These are phyloP conservation scores for Bombus waltoni DNA, from an alignment of 1,140 invertebrate genomes.

Conservation along the genomic window DNA sequence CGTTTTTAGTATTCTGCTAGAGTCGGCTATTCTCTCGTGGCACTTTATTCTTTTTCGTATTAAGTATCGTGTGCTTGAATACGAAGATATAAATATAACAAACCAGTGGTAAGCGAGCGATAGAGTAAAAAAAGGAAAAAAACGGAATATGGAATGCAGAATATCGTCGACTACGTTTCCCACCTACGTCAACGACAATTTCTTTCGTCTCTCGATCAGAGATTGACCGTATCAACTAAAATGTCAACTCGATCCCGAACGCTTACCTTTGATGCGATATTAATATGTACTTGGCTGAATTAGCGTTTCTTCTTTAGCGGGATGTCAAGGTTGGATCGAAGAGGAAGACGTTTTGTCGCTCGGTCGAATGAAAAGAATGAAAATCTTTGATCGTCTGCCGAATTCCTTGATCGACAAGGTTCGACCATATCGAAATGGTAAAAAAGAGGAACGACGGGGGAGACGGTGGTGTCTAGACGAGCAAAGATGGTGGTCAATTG, in stretches of 20 bases:
- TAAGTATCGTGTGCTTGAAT: too few species aligned
- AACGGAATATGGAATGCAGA: too few species aligned
- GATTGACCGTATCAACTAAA: not conserved
- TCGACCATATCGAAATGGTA: not conserved
- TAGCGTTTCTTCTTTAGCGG: not conserved
- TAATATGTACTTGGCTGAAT: not conserved
- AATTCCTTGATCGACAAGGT: not conserved
- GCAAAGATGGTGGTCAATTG: slow-evolving; percentile 45
- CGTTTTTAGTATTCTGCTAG: too few species aligned
- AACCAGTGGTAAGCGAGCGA: too few species aligned
- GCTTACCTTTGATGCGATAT: not conserved
- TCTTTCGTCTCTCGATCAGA: not conserved
- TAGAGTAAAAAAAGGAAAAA: too few species aligned
- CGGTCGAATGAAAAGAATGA: not conserved
- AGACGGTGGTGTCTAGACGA: slow-evolving; percentile 16
- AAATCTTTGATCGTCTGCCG: not conserved
- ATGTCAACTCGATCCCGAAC: too few species aligned
- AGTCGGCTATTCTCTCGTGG: too few species aligned
- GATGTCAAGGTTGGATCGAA: not conserved
- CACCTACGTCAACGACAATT: not conserved
- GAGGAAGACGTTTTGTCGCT: not conserved
- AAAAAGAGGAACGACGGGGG: slow-evolving; percentile 6
- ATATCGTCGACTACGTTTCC: too few species aligned
- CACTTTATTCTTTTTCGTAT: too few species aligned
- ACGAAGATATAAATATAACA: too few species aligned